Evolutionary conservation across 2,113 vertebrate species (phyloP), one percentile per base, ranked within the genome.

Genomic region (Zeus faber): DNA sequence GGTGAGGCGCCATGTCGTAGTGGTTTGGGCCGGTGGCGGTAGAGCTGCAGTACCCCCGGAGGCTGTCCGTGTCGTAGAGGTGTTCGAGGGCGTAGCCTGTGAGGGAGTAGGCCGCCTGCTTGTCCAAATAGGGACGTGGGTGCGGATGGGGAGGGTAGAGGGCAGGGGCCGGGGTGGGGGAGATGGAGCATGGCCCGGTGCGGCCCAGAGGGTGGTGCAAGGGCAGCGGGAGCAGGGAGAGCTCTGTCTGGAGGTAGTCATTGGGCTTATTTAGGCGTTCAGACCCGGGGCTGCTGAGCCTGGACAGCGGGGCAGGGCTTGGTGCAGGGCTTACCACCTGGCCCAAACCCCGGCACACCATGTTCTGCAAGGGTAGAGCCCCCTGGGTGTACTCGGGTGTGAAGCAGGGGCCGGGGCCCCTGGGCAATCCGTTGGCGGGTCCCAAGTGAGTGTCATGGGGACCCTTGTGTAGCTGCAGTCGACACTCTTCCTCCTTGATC

Each of bases 401-500:
- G 72, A 93, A 97, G 79, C 92, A 94, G 29, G 91, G 66, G 4
- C 89, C 40, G 0, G 93, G 89, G 49, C 90, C 92, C 79, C 92
- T 98, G 47, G 90, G 89, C 8, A 92, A 89, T 46, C 92, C 93
- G 0, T 96, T 97, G 54, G 92, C 83, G 1, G 91, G 85, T 25
- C 89, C 87, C 70, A 93, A 58, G 1, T 90, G 82, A 44, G 88
- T 81, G 5, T 91, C 87, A 2, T 54, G 18, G 3, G 59, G 0
- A 59, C 78, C 85, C 81, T 95, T 97, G 52, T 84, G 84, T 41
- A 92, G 67, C 70, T 95, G 93, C 47, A 94, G 76, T 26, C 92
- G 89, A 77, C 78, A 94, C 79, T 98, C 94, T 74, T 99, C 96
- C 53, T 98, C 94, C 85, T 99, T 99, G 89, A 98, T 98, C 93